Conservation (phyloP, 2,797 vertebrate genomes). For the Eremophila alpestris region DNA sequence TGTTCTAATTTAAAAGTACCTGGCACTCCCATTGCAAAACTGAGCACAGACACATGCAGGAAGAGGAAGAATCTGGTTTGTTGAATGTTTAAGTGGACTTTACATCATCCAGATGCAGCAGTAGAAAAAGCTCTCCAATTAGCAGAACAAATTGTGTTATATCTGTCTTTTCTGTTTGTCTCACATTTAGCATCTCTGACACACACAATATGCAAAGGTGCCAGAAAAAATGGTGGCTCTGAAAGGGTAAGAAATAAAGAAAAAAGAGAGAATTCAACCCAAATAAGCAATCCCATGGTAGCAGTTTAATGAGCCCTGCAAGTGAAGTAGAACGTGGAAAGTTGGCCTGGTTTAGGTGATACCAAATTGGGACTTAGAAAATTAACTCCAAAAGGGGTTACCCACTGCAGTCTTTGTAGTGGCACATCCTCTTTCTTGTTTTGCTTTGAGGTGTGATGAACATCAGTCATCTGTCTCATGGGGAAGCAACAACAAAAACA, state of each 20-base stretch:
- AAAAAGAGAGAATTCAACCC: not conserved
- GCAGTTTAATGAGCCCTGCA: not conserved
- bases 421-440: not conserved
- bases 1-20: not conserved
- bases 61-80: not conserved
- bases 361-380: not conserved
- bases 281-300: not conserved
- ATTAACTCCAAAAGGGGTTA: not conserved
- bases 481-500: not conserved
- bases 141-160: not conserved
- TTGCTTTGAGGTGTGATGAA: not conserved
- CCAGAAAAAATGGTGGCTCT: not conserved
- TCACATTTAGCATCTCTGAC: not conserved
- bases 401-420: rapidly evolving
- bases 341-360: not conserved
- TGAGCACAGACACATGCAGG: not conserved
- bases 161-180: not conserved
- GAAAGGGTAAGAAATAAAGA: not conserved
- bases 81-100: not conserved
- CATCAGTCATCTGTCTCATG: not conserved
- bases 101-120: not conserved
- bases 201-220: not conserved
- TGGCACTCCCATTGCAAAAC: not conserved
- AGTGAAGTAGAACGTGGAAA: not conserved
- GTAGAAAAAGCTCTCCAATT: not conserved